Evolutionary conservation across 2,888 invertebrate species (phyloP), one percentile per base, ranked within the genome.

Genomic region (Megamerina dolium): DNA sequence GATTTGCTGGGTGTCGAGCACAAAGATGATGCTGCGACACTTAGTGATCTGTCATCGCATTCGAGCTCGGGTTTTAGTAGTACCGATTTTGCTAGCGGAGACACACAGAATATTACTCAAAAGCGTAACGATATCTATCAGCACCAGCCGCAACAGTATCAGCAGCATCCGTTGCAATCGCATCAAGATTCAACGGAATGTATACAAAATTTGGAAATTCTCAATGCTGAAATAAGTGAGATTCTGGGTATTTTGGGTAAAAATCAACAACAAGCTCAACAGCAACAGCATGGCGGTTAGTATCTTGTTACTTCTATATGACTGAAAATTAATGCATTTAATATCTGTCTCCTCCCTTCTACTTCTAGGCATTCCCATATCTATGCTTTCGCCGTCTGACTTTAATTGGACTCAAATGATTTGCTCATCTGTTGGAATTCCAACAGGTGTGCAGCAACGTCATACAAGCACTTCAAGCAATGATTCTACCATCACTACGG

Each of bases 141-240:
- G n/a, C n/a, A n/a, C n/a, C n/a, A n/a, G n/a, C n/a, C n/a, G n/a
- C n/a, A n/a, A n/a, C n/a, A n/a, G n/a, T n/a, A n/a, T n/a, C n/a
- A n/a, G n/a, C n/a, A n/a, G n/a, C n/a, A n/a, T n/a, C n/a, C n/a
- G n/a, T n/a, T n/a, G n/a, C n/a, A n/a, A n/a, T n/a, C n/a, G n/a
- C 64, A 64, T 19, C 79, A 81, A 65, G 81, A 82, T 59, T 80
- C 82, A 5, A 78, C 80, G 16, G 82, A 82, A 60, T 82, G 81
- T 53, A 81, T 83, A 50, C 81, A 81, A 52, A 83, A 80, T 56
- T 67, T 83, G 58, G 82, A 83, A 58, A 82, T 80, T 57, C 72
- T 83, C 14, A 83, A 83, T 66, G 77, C 79, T 1, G 83, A 83
- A 66, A 83, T 83, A 50, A 75, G 79, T 35, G 83, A 83, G 61